Percentiles rank a stretch among this genome's conserved stretches.
phyloP scores from a whole-genome alignment of 2,113 vertebrate species.

The Platanista minor region DNA sequence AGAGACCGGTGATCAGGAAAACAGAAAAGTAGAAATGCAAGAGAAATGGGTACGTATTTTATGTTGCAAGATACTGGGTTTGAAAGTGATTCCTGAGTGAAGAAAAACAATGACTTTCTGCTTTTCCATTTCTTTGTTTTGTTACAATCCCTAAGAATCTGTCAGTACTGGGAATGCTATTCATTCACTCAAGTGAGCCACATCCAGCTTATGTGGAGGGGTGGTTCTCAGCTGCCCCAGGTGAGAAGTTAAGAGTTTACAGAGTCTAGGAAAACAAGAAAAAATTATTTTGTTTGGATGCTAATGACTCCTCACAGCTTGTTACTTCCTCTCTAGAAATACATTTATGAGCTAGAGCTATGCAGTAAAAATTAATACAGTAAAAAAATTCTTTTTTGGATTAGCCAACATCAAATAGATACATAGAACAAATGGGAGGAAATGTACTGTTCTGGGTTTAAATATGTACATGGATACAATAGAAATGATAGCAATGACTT shows the following conservation, averaged over 20 bases:
- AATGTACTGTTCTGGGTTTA: background rate
- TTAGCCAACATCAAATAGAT: background rate
- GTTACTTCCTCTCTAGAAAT: background rate
- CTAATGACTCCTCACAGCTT: background rate
- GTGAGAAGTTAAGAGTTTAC: background rate
- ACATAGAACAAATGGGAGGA: background rate
- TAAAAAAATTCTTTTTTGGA: background rate
- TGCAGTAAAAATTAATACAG: background rate
- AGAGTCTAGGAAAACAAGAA: background rate
- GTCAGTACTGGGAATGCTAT: rapidly evolving
- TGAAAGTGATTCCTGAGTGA: background rate
- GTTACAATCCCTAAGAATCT: background rate
- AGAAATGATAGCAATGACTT: background rate
- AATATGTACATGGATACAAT: background rate
- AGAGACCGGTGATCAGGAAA: background rate
- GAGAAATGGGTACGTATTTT: background rate
- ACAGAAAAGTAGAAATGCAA: background rate
- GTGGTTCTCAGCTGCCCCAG: too few species aligned
- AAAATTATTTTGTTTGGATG: background rate
- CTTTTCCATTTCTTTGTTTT: background rate
- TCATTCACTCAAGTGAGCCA: background rate
- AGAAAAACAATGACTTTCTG: background rate
- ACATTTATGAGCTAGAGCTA: background rate
- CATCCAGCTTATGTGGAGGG: rapidly evolving
- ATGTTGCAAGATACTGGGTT: background rate